Evolutionary conservation across 2,888 invertebrate species (phyloP).

Genomic region (Ectemnius continuus): DNA sequence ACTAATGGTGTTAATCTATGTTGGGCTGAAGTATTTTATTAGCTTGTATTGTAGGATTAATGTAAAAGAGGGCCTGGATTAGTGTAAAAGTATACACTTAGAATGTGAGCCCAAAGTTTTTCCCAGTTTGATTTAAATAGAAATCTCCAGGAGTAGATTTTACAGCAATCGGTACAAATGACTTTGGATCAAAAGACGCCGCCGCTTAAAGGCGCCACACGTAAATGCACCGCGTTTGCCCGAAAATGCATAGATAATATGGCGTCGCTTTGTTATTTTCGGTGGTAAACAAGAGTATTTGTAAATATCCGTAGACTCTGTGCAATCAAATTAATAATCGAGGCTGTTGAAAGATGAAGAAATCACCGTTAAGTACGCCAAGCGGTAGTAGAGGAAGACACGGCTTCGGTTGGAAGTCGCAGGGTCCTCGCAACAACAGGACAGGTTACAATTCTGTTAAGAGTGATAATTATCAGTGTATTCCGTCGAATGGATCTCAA

Average conservation of each 20-base stretch:
- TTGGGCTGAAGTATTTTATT: no score
- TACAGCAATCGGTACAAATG: slow-evolving; percentile 9
- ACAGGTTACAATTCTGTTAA: slow-evolving; percentile 57
- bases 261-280: slow-evolving; percentile 34
- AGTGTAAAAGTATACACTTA: no score
- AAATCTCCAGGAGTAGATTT: no score
- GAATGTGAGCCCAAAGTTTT: no score
- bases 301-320: slow-evolving; percentile 42
- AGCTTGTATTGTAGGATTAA: no score
- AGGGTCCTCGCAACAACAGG: slow-evolving; percentile 19
- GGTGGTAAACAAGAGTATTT: slow-evolving; percentile 29
- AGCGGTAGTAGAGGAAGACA: slow-evolving; percentile 47
- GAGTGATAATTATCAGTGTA: slow-evolving; percentile 41
- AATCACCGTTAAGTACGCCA: slow-evolving; percentile 68
- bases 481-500: slow-evolving; percentile 42
- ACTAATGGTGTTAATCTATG: no score
- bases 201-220: slow-evolving; percentile 30
- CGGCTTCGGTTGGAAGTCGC: slow-evolving; percentile 52
- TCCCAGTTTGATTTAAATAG: no score
- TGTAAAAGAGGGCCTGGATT: no score
- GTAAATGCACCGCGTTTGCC: not conserved
- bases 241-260: slow-evolving; percentile 17
- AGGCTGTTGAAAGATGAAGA: slow-evolving; percentile 59
- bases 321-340: slow-evolving; percentile 16
- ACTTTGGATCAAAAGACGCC: not conserved